A percentile compares a stretch with the other conserved stretches of the same genome.
These are phyloP conservation scores for Adoxophyes honmai DNA, from an alignment of 1,140 invertebrate genomes.

Conservation along the genomic window DNA sequence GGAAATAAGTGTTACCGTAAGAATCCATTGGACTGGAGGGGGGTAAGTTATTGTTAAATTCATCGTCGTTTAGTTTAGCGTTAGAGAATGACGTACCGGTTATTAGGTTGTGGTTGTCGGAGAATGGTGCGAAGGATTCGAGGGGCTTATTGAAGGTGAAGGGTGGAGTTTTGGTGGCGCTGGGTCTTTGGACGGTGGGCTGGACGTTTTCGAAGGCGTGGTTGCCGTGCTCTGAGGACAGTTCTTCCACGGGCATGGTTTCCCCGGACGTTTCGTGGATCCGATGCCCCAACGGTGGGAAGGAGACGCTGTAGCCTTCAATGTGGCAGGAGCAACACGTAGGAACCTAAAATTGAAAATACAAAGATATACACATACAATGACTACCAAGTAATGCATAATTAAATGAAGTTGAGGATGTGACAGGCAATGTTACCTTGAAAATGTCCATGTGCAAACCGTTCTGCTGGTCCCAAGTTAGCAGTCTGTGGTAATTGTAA, in stretches of 20 bases:
- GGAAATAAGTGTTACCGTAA: constrained; percentile 61
- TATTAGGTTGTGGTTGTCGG: constrained; percentile 59
- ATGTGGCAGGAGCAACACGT: constrained; percentile 91
- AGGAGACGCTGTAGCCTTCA: constrained; percentile 84
- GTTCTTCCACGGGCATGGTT: constrained; percentile 71
- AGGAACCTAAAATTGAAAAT: constrained; percentile 79
- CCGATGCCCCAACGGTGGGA: constrained; percentile 75
- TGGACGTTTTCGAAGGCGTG: constrained; percentile 68
- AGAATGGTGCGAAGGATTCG: constrained; percentile 51
- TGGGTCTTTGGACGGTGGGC: constrained; percentile 53
- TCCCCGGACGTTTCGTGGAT: constrained; percentile 66
- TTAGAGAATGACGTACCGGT: constrained; percentile 43
- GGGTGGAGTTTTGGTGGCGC: constrained; percentile 37
- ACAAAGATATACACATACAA: constrained; percentile 13
- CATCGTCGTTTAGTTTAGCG: constrained; percentile 48
- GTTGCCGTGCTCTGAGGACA: constrained; percentile 61
- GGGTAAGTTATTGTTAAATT: constrained; percentile 32
- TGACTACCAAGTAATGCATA: neutral
- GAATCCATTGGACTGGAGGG: constrained; percentile 53
- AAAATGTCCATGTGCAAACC: constrained; percentile 93
- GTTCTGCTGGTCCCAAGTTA: constrained; percentile 89
- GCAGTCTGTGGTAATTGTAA: constrained; percentile 90
- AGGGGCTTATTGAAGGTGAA: constrained; percentile 50
- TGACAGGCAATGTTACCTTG: constrained; percentile 75
- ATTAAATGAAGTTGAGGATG: neutral